Percentiles rank a stretch among this genome's conserved stretches.
These are phyloP conservation scores for Colossoma macropomum DNA, from an alignment of 2,113 vertebrate species.

Conservation along the genomic window DNA sequence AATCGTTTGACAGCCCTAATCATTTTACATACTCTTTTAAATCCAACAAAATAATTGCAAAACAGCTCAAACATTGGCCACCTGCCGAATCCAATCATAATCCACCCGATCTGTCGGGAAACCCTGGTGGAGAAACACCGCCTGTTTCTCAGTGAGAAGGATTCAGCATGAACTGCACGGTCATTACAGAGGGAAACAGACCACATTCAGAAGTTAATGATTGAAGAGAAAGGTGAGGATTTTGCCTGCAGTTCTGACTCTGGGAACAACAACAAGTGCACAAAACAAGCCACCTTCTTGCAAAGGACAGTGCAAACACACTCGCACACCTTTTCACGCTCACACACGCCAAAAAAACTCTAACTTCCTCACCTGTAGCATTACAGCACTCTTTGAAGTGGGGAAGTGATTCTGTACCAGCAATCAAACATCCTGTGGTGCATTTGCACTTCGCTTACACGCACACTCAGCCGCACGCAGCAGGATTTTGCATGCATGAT, in stretches of 20 bases:
- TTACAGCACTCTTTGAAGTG: conserved; percentile 35
- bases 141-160: background rate
- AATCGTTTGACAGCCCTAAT: too few species aligned
- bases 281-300: background rate
- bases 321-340: conserved; percentile 1
- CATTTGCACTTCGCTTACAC: background rate
- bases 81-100: too few species aligned
- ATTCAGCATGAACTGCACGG: background rate
- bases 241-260: conserved; percentile 21
- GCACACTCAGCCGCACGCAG: background rate
- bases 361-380: conserved; percentile 22
- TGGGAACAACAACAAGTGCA: conserved; percentile 16
- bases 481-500: background rate
- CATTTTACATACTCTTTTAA: too few species aligned
- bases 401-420: conserved; percentile 26
- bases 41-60: too few species aligned
- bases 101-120: too few species aligned
- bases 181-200: background rate
- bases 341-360: background rate
- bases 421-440: conserved; percentile 30
- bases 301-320: background rate
- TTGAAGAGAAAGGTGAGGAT: conserved; percentile 14
- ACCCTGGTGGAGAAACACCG: background rate
- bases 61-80: too few species aligned
- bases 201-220: conserved; percentile 26